Conservation (phyloP, 2,797 vertebrate species). For the Numenius phaeopus region DNA sequence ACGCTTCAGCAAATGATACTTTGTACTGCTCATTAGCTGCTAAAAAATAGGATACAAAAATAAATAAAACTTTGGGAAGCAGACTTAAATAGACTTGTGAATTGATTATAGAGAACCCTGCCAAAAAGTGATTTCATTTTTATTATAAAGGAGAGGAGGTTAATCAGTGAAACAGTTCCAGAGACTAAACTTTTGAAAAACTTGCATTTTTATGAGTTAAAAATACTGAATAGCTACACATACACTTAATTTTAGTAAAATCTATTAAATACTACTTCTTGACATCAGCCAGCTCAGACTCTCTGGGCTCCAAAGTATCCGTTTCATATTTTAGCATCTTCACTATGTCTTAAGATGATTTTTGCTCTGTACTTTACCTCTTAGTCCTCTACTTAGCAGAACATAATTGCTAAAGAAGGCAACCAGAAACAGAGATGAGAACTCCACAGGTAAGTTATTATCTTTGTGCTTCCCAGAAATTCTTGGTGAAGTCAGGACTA, state of each 20-base stretch:
- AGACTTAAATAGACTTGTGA: conserved; percentile 25
- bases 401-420: background rate
- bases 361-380: background rate
- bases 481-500: background rate
- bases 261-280: background rate
- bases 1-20: background rate
- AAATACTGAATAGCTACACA: background rate
- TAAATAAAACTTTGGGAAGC: background rate
- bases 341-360: background rate
- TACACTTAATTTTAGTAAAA: conserved; percentile 1
- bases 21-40: conserved; percentile 4
- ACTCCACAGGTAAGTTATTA: background rate
- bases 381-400: background rate
- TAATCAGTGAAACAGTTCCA: background rate
- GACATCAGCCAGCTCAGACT: background rate
- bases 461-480: background rate
- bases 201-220: background rate
- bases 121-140: conserved; percentile 30
- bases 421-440: background rate
- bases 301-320: background rate
- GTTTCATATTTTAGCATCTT: background rate
- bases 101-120: background rate
- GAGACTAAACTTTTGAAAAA: background rate
- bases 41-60: background rate
- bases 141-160: background rate